Evolutionary conservation across 2,797 vertebrate genomes (phyloP).

Genomic region (Coccyzus lansbergi): DNA sequence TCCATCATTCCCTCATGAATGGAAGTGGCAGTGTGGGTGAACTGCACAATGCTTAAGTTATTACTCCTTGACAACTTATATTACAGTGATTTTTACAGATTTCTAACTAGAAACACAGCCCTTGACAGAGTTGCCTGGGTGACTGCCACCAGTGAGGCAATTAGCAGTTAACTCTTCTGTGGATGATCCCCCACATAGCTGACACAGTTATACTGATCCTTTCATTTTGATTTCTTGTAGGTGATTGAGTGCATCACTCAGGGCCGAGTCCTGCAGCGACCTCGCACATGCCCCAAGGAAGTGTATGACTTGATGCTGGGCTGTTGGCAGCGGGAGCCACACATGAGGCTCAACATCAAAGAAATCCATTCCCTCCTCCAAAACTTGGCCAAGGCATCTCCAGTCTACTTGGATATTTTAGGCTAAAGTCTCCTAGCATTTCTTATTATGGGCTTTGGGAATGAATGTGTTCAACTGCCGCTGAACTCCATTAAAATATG

Average conservation of each 20-base stretch:
- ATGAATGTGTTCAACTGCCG: conserved; percentile 79
- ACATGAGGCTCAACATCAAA: conserved; percentile 98
- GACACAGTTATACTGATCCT: background rate
- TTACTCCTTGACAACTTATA: background rate
- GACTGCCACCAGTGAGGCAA: background rate
- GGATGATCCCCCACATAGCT: rapidly evolving
- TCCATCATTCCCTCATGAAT: background rate
- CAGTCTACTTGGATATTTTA: conserved; percentile 98
- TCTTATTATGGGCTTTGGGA: conserved; percentile 69
- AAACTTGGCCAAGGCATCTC: conserved; percentile 97
- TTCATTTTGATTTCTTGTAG: conserved; percentile 72
- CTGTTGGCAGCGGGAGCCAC: conserved; percentile 98
- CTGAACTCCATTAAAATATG: conserved; percentile 77
- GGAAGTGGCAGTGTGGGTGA: background rate
- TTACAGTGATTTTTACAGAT: background rate
- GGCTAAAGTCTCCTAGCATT: conserved; percentile 82
- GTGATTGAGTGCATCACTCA: conserved; percentile 99
- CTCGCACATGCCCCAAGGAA: conserved; percentile 95
- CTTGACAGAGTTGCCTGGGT: background rate
- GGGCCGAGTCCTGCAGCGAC: conserved; percentile 95
- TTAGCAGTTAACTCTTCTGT: background rate
- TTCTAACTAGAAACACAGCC: rapidly evolving
- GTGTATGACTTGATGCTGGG: conserved; percentile 98
- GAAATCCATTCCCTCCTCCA: conserved; percentile 95
- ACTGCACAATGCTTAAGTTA: background rate